These are phyloP conservation scores for Sinelater perroti DNA, from an alignment of 2,888 invertebrate species.

Conservation along the genomic window DNA sequence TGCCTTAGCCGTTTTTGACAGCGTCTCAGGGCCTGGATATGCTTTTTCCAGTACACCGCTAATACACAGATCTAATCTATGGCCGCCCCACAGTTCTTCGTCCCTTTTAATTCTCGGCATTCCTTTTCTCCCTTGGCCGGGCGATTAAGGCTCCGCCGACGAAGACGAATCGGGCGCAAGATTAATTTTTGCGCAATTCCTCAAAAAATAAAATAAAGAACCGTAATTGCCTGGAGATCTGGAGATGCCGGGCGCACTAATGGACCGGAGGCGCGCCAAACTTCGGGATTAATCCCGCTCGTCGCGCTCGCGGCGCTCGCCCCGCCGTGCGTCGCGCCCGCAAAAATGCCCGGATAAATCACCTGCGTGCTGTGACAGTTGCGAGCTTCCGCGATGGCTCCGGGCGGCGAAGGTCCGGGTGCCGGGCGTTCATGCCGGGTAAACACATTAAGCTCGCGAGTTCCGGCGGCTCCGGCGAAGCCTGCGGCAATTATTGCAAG, in stretches of 20 bases:
- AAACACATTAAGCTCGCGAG: constrained; percentile 28
- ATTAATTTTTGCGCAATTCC: constrained; percentile 17
- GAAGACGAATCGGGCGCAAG: constrained; percentile 11
- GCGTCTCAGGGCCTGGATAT: too few relatives aligned
- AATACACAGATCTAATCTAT: too few relatives aligned
- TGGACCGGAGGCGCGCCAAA: constrained; percentile 32
- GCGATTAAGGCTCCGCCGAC: background rate
- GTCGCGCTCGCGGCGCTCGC: too few relatives aligned
- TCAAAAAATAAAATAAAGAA: constrained; percentile 29
- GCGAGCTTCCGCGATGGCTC: constrained; percentile 16
- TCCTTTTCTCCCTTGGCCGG: background rate
- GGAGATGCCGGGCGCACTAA: constrained; percentile 32
- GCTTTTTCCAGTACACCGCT: too few relatives aligned
- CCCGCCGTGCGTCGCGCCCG: too few relatives aligned
- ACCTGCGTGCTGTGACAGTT: constrained; percentile 19
- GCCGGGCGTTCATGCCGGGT: constrained; percentile 17
- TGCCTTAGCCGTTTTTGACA: background rate
- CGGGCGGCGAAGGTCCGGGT: constrained; percentile 16
- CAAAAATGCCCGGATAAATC: constrained; percentile 18
- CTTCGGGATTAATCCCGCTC: constrained; percentile 26
- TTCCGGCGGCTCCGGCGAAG: constrained; percentile 3
- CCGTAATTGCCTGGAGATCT: constrained; percentile 31
- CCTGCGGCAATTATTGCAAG: constrained; percentile 20
- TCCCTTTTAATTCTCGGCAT: too few relatives aligned
- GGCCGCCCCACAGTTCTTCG: too few relatives aligned